Conservation (phyloP, 1,140 invertebrate genomes). For the Chironomus tepperi region DNA sequence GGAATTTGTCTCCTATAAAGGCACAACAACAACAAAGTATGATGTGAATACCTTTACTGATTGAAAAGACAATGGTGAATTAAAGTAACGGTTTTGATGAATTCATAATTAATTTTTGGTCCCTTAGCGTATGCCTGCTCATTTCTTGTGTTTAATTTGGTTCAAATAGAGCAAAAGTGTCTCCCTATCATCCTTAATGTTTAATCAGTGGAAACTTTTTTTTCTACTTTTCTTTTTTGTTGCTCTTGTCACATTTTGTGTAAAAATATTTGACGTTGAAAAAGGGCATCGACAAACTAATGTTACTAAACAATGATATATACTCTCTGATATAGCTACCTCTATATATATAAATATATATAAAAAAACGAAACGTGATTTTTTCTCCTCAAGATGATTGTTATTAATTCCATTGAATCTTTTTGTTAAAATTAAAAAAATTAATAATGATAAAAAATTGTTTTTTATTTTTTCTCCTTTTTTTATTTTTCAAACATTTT, state of each 20-base stretch:
- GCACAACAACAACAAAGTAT: background rate
- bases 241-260: conserved; percentile 15
- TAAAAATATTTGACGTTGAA: conserved; percentile 18
- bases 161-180: background rate
- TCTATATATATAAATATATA: background rate
- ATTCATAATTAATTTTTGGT: background rate
- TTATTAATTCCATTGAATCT: background rate
- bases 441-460: background rate
- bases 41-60: background rate
- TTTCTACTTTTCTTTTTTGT: no score
- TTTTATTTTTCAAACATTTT: background rate
- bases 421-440: conserved; percentile 9
- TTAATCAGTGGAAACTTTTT: background rate
- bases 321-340: background rate
- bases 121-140: background rate
- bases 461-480: background rate
- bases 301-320: conserved; percentile 10
- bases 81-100: background rate
- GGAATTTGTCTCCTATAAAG: background rate
- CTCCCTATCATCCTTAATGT: background rate
- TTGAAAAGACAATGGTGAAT: conserved; percentile 10
- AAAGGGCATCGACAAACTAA: conserved; percentile 20
- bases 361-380: background rate
- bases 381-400: background rate
- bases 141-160: background rate